These are phyloP conservation scores for Taeniopygia guttata DNA, from an alignment of 2,797 vertebrate genomes.

Conservation along the genomic window DNA sequence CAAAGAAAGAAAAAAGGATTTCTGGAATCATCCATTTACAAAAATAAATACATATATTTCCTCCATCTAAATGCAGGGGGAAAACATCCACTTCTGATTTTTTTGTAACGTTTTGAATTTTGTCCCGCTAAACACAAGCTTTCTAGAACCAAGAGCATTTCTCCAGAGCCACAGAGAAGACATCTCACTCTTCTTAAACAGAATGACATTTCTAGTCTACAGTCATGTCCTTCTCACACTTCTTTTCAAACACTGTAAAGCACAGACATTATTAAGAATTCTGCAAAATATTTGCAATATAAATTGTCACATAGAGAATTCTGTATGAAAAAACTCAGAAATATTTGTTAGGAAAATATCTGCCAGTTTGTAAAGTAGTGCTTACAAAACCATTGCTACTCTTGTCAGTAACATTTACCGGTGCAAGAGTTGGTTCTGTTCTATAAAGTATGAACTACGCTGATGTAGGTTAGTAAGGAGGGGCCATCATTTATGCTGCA, in stretches of 20 bases:
- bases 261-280: constrained; percentile 13
- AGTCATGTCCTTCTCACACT: neutral
- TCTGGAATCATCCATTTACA: neutral
- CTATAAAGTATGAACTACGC: neutral
- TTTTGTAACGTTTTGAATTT: neutral
- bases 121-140: constrained; percentile 22
- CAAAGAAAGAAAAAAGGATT: neutral
- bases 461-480: neutral
- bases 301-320: neutral
- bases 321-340: neutral
- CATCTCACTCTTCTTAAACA: neutral
- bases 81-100: neutral
- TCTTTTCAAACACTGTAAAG: constrained; percentile 41
- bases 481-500: neutral
- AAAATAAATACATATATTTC: neutral
- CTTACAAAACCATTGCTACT: neutral
- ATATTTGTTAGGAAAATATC: neutral
- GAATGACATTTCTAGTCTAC: constrained; percentile 28
- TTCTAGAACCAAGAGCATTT: neutral
- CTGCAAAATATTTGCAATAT: neutral
- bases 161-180: neutral
- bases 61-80: neutral
- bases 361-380: neutral
- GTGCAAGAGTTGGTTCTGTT: neutral
- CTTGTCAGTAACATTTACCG: neutral